Evolutionary conservation across 1,140 invertebrate genomes (phyloP).

Genomic region (Halyomorpha halys): DNA sequence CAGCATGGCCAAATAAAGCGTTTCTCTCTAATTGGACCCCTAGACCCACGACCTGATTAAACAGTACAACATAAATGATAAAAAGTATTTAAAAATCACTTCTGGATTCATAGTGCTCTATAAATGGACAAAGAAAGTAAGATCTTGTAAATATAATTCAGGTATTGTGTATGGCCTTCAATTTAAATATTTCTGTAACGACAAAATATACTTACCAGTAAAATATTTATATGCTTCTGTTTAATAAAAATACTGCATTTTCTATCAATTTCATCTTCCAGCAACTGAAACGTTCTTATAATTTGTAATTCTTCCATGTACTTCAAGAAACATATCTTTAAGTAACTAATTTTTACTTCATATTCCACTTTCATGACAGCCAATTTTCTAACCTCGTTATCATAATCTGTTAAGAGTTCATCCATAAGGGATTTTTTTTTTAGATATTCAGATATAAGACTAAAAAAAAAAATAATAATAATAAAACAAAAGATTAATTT

Average conservation of each 20-base stretch:
- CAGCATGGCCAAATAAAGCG: too few species aligned
- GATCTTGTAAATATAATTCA: too few species aligned
- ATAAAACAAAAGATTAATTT: not conserved
- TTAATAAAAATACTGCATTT: not conserved
- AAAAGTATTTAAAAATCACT: not conserved
- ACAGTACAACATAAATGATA: too few species aligned
- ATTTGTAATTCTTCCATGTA: conserved; percentile 6
- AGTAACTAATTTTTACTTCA: not conserved
- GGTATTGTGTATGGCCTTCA: too few species aligned
- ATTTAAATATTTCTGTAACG: too few species aligned
- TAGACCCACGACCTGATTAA: too few species aligned
- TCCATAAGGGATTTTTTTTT: not conserved
- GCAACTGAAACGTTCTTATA: conserved; percentile 3
- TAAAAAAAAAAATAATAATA: not conserved
- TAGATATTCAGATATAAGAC: not conserved
- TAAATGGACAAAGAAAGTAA: too few species aligned
- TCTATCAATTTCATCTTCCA: not conserved
- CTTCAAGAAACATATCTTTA: conserved; percentile 19
- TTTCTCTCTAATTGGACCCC: too few species aligned
- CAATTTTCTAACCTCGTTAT: conserved; percentile 18
- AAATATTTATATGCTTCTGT: conserved; percentile 12
- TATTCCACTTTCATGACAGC: conserved; percentile 19
- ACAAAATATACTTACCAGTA: conserved; percentile 41
- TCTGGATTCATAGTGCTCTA: too few species aligned
- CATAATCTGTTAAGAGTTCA: not conserved